These are phyloP conservation scores for Oreohelix idahoensis DNA, from an alignment of 1,140 invertebrate genomes.

Conservation along the genomic window DNA sequence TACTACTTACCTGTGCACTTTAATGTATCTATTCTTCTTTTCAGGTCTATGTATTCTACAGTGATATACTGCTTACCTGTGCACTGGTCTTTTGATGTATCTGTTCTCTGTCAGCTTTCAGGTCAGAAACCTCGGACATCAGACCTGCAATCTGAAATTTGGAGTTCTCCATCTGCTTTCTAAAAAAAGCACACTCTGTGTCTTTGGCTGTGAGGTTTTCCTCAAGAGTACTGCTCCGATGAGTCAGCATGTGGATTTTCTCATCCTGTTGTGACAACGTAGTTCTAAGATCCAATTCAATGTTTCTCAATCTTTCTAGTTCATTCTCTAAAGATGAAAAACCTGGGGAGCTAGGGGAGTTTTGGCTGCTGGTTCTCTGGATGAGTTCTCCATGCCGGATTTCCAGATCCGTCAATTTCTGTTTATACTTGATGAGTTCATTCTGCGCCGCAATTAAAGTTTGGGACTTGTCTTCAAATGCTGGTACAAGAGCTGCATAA, in stretches of 20 bases:
- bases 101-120: conserved; percentile 51
- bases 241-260: conserved; percentile 56
- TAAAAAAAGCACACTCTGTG: conserved; percentile 55
- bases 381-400: conserved; percentile 67
- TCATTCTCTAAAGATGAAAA: conserved; percentile 53
- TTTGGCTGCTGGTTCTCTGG: conserved; percentile 57
- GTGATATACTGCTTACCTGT: conserved; percentile 51
- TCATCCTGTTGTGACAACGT: conserved; percentile 56
- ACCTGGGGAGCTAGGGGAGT: conserved; percentile 58
- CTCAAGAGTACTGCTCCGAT: conserved; percentile 60
- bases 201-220: conserved; percentile 56
- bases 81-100: conserved; percentile 50
- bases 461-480: conserved; percentile 74
- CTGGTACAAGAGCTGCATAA: conserved; percentile 60
- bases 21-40: no score
- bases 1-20: no score
- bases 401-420: conserved; percentile 75
- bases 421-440: conserved; percentile 75
- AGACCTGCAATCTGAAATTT: conserved; percentile 66
- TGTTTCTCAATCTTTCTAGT: conserved; percentile 54
- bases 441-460: conserved; percentile 75
- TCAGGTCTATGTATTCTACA: no score
- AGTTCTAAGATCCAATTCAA: conserved; percentile 52
- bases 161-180: conserved; percentile 68
- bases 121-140: conserved; percentile 58